phyloP scores from a whole-genome alignment of 1,140 invertebrate genomes.

The Monomorium pharaonis region DNA sequence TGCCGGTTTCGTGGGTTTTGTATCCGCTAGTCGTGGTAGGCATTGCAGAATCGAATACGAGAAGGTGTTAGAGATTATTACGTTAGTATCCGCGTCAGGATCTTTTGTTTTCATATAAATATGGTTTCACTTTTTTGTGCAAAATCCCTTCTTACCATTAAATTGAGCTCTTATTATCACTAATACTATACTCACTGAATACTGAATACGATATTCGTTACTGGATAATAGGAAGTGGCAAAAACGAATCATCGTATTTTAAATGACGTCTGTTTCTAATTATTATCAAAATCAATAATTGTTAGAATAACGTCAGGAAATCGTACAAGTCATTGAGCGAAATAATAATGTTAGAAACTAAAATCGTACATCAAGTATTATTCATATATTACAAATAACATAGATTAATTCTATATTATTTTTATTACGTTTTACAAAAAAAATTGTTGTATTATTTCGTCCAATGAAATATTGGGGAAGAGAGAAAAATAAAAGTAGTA shows the following conservation, averaged over 20 bases:
- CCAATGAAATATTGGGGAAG: not conserved
- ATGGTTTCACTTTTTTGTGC: not conserved
- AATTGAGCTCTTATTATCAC: not conserved
- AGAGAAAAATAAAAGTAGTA: not conserved
- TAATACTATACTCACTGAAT: slow-evolving; percentile 13
- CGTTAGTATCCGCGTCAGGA: slow-evolving; percentile 63
- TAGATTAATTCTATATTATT: not conserved
- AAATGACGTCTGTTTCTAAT: not conserved
- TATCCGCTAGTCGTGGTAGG: slow-evolving; percentile 90
- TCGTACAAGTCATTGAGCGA: not conserved
- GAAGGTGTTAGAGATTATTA: slow-evolving; percentile 79
- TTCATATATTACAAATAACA: no score
- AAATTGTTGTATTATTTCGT: not conserved
- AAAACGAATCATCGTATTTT: not conserved
- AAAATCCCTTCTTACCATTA: slow-evolving; percentile 3
- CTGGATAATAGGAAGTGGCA: not conserved
- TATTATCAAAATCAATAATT: not conserved
- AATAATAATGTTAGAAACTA: not conserved
- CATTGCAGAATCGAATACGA: slow-evolving; percentile 82
- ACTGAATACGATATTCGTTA: not conserved
- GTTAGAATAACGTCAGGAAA: not conserved
- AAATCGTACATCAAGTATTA: not conserved
- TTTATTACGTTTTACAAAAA: not conserved
- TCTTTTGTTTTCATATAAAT: not conserved
- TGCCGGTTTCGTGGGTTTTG: slow-evolving; percentile 96